phyloP scores from a whole-genome alignment of 1,140 invertebrate species.

The Delia radicum region DNA sequence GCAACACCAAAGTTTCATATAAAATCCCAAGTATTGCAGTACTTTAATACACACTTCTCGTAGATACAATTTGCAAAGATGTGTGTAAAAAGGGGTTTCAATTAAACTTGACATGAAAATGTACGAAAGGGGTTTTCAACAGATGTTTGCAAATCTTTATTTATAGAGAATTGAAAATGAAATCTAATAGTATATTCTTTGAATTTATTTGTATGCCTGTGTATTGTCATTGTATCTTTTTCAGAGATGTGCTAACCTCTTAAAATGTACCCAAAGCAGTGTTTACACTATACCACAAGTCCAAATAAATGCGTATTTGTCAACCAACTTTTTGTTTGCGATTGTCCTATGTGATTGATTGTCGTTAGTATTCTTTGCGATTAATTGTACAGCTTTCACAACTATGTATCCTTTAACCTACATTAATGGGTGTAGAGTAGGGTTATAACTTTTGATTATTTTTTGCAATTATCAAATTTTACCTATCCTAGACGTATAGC shows the following conservation, averaged over 20 bases:
- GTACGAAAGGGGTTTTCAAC: background rate
- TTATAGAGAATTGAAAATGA: background rate
- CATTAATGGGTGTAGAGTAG: too few relatives aligned
- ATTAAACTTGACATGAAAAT: background rate
- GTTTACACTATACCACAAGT: too few relatives aligned
- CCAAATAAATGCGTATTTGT: too few relatives aligned
- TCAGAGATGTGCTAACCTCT: background rate
- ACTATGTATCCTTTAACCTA: too few relatives aligned
- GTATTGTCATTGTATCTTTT: background rate
- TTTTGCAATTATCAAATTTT: too few relatives aligned
- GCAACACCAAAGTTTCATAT: background rate
- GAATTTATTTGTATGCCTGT: background rate
- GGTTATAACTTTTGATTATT: too few relatives aligned
- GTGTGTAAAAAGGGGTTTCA: background rate
- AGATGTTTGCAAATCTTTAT: background rate
- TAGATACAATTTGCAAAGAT: background rate
- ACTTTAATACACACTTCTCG: background rate
- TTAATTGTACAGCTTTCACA: too few relatives aligned
- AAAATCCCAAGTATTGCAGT: background rate
- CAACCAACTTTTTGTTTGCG: too few relatives aligned
- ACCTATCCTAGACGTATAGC: too few relatives aligned
- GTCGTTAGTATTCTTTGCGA: too few relatives aligned
- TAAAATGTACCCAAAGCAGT: too few relatives aligned
- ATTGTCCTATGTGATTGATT: too few relatives aligned
- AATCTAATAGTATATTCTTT: background rate